phyloP scores from a whole-genome alignment of 1,140 invertebrate species.

The Zelostemma sp. region DNA sequence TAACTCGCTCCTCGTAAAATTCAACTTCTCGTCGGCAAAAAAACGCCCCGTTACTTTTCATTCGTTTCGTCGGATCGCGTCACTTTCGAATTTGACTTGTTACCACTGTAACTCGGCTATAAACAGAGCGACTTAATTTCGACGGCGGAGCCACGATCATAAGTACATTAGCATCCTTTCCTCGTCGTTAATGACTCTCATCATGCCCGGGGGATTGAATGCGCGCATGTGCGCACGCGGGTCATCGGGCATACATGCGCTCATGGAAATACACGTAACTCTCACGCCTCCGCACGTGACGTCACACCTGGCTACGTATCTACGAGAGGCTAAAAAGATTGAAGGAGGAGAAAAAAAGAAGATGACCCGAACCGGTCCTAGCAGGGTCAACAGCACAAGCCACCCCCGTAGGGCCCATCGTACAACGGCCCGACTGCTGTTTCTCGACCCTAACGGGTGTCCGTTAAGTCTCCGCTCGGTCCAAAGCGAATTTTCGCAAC shows the following conservation, averaged over 20 bases:
- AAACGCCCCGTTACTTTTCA: no score
- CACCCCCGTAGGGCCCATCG: slow-evolving; percentile 61
- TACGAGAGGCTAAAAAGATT: slow-evolving; percentile 43
- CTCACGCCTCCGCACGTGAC: slow-evolving; percentile 66
- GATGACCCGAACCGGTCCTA: slow-evolving; percentile 65
- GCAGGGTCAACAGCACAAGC: slow-evolving; percentile 64
- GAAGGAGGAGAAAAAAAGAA: slow-evolving; percentile 39
- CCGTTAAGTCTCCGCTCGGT: no score
- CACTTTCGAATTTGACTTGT: no score
- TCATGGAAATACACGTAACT: slow-evolving; percentile 48
- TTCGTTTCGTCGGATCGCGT: no score
- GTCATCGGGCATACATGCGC: slow-evolving; percentile 37
- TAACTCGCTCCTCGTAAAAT: no score
- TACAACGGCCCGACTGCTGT: slow-evolving; percentile 38
- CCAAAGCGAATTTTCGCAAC: no score
- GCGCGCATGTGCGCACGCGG: slow-evolving; percentile 31
- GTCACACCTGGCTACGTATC: slow-evolving; percentile 58
- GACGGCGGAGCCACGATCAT: slow-evolving; percentile 14
- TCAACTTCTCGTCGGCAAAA: no score
- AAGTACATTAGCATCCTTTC: slow-evolving; percentile 22
- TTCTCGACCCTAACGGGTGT: slow-evolving; percentile 56
- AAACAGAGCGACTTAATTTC: slow-evolving; percentile 6
- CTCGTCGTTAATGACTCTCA: slow-evolving; percentile 33
- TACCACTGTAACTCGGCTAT: no score
- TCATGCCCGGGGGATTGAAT: slow-evolving; percentile 39